These are phyloP conservation scores for Lemur catta DNA, from an alignment of 2,797 vertebrate species.

Conservation along the genomic window DNA sequence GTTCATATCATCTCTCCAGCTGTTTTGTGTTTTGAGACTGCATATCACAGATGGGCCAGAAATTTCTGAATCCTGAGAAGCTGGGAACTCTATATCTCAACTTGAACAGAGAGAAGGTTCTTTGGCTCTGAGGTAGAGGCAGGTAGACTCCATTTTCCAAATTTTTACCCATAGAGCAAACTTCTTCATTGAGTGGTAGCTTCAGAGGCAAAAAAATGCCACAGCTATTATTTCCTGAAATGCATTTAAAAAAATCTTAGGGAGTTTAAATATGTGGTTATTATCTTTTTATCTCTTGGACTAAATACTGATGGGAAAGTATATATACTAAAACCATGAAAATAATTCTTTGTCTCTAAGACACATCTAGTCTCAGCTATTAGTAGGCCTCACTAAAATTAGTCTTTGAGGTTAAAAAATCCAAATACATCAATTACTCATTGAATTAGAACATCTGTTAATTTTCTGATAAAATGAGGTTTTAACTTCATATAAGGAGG, in stretches of 20 bases:
- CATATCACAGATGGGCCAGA: slow-evolving; percentile 82
- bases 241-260: neutral
- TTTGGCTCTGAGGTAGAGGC: slow-evolving; percentile 79
- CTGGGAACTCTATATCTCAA: slow-evolving; percentile 80
- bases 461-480: neutral
- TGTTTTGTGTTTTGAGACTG: slow-evolving; percentile 84
- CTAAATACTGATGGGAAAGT: neutral
- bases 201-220: neutral
- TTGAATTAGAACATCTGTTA: neutral
- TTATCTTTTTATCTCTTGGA: neutral
- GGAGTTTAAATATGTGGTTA: neutral
- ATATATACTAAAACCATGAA: neutral
- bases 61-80: slow-evolving; percentile 84
- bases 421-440: neutral
- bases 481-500: neutral
- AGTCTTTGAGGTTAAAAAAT: neutral
- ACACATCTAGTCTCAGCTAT: neutral
- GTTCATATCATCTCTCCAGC: slow-evolving; percentile 84
- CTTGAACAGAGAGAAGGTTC: slow-evolving; percentile 77
- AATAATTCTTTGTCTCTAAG: slow-evolving; percentile 21
- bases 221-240: neutral
- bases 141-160: slow-evolving; percentile 81
- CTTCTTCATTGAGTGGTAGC: slow-evolving; percentile 79
- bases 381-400: slow-evolving; percentile 29
- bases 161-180: slow-evolving; percentile 79